Conservation (phyloP, 2,888 invertebrate genomes). For the Mylabris sibirica region DNA sequence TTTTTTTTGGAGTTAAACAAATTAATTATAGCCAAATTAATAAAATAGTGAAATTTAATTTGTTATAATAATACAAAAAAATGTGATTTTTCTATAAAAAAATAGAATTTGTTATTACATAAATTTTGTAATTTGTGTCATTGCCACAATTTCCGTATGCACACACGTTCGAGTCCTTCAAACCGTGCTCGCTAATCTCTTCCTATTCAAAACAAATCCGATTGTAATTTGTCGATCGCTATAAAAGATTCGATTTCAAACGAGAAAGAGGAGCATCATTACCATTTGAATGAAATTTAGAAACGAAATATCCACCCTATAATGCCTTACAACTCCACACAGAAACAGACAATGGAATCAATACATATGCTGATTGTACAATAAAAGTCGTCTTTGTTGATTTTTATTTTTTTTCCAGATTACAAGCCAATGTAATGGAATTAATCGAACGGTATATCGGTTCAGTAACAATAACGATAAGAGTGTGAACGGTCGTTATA, state of each 20-base stretch:
- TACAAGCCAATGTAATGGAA: not conserved
- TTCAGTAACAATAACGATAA: not conserved
- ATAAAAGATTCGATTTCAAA: not conserved
- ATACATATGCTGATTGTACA: not conserved
- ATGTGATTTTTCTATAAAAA: not conserved
- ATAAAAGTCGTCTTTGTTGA: not conserved
- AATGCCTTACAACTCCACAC: not conserved
- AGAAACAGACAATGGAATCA: not conserved
- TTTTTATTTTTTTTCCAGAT: not conserved
- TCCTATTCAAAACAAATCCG: conserved; percentile 2
- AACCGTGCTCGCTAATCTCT: not conserved
- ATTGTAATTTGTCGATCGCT: not conserved
- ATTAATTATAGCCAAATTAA: not conserved
- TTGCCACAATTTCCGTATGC: not conserved
- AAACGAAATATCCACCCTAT: not conserved
- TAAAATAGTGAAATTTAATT: no score
- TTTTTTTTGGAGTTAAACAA: not conserved
- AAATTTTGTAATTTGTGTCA: not conserved
- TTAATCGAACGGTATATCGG: not conserved
- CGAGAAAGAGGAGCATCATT: not conserved
- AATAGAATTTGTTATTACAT: not conserved
- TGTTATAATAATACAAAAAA: no score
- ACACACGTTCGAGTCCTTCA: no score
- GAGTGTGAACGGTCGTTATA: not conserved
- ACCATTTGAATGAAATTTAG: not conserved